Evolutionary conservation across 2,113 vertebrate species (phyloP).

Genomic region (Gnathochromis pfefferi): DNA sequence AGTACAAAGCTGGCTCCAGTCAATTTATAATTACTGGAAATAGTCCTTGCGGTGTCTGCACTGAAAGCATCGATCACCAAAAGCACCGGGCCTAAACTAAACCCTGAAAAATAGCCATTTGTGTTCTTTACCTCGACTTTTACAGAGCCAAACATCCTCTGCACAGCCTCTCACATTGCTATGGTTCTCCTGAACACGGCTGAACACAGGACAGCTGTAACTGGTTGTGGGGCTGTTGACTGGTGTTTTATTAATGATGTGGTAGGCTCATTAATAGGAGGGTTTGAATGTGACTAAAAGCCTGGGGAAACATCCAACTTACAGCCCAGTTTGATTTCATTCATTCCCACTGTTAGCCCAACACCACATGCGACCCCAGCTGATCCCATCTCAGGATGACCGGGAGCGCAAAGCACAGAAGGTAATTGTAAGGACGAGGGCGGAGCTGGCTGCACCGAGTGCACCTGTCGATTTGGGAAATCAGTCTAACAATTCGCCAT

Average conservation of each 20-base stretch:
- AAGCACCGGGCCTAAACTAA: not conserved
- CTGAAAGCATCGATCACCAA: not conserved
- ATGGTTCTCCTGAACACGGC: not conserved
- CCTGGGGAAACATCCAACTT: conserved; percentile 39
- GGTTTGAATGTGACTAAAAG: not conserved
- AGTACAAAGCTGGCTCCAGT: not conserved
- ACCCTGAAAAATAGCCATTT: fast-evolving
- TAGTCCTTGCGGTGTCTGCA: fast-evolving
- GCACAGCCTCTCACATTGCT: not conserved
- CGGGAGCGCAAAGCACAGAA: not conserved
- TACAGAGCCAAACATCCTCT: not conserved
- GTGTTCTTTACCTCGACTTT: not conserved
- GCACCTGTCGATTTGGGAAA: conserved; percentile 35
- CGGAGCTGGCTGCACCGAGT: not conserved
- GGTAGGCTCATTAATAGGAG: conserved; percentile 36
- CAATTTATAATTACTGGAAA: not conserved
- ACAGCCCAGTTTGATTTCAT: not conserved
- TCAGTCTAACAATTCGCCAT: conserved; percentile 29
- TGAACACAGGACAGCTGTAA: not conserved
- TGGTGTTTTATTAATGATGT: conserved; percentile 56
- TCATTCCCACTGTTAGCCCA: not conserved
- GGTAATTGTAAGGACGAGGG: not conserved
- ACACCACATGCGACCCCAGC: not conserved
- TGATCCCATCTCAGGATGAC: not conserved
- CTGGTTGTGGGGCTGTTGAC: conserved; percentile 38